A percentile compares a stretch with the other conserved stretches of the same genome.
phyloP scores from a whole-genome alignment of 1,140 invertebrate genomes.

The Littorina saxatilis region DNA sequence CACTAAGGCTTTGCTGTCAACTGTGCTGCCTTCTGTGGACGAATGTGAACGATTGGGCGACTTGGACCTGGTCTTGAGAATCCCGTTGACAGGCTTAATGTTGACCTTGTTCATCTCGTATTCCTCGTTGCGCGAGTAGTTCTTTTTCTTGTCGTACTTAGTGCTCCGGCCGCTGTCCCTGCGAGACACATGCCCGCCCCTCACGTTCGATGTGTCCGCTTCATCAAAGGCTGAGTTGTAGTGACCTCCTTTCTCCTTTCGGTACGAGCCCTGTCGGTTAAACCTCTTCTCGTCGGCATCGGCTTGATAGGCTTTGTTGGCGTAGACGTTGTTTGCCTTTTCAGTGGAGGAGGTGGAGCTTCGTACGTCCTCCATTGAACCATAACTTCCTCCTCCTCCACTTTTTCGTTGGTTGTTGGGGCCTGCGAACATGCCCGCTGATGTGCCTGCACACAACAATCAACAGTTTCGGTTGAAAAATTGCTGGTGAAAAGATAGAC shows the following conservation, averaged over 20 bases:
- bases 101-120: constrained; percentile 36
- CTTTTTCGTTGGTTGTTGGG: constrained; percentile 13
- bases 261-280: constrained; percentile 29
- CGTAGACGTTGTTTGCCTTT: constrained; percentile 27
- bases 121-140: constrained; percentile 26
- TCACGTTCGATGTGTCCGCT: background rate
- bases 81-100: constrained; percentile 13
- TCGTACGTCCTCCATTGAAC: constrained; percentile 44
- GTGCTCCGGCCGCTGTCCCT: constrained; percentile 12
- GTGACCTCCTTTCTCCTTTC: constrained; percentile 1
- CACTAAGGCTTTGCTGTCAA: constrained; percentile 28
- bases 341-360: constrained; percentile 37
- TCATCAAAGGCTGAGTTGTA: constrained; percentile 23
- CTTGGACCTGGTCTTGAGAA: constrained; percentile 35
- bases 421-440: constrained; percentile 34
- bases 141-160: constrained; percentile 24
- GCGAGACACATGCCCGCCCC: constrained; percentile 19
- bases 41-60: constrained; percentile 33
- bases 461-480: background rate
- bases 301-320: constrained; percentile 26
- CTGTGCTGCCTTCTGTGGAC: constrained; percentile 30
- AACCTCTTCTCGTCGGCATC: constrained; percentile 22
- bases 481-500: too few relatives aligned
- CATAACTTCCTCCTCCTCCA: constrained; percentile 35
- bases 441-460: constrained; percentile 32